A percentile compares a stretch with the other conserved stretches of the same genome.
Evolutionary conservation across 2,888 invertebrate genomes (phyloP).

Genomic region (Stomorhina lunata): DNA sequence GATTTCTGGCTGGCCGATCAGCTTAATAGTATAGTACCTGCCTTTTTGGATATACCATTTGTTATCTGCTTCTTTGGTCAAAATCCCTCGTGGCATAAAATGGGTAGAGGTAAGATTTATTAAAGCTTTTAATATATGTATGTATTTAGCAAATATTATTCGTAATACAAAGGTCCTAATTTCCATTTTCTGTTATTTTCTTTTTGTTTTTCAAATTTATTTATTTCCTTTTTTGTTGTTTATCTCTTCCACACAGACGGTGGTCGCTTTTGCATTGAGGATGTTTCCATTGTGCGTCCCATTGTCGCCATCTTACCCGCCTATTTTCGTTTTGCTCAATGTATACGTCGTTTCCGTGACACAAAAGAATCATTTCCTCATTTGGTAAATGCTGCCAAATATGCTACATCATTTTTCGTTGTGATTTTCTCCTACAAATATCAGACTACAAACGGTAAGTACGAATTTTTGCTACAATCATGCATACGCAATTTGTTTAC

Average conservation of each 20-base stretch:
- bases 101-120: conserved; percentile 73
- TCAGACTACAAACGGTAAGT: conserved; percentile 77
- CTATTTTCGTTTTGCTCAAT: conserved; percentile 92
- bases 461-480: background rate
- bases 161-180: background rate
- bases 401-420: conserved; percentile 93
- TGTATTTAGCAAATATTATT: background rate
- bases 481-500: background rate
- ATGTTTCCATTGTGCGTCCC: conserved; percentile 81
- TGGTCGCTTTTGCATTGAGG: conserved; percentile 80
- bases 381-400: conserved; percentile 93
- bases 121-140: background rate
- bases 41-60: conserved; percentile 89
- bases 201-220: background rate
- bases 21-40: conserved; percentile 88
- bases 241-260: conserved; percentile 79
- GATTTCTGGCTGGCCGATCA: conserved; percentile 94
- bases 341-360: conserved; percentile 90
- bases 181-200: background rate
- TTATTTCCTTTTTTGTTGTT: background rate
- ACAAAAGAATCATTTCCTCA: conserved; percentile 89
- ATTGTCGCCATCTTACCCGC: conserved; percentile 90
- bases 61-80: conserved; percentile 88
- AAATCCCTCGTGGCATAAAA: conserved; percentile 82
- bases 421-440: conserved; percentile 84